Evolutionary conservation across 92 coral and sea anemone species (phyloP), one percentile per base, ranked within the genome.

Genomic region (Epizoanthus ramosus): DNA sequence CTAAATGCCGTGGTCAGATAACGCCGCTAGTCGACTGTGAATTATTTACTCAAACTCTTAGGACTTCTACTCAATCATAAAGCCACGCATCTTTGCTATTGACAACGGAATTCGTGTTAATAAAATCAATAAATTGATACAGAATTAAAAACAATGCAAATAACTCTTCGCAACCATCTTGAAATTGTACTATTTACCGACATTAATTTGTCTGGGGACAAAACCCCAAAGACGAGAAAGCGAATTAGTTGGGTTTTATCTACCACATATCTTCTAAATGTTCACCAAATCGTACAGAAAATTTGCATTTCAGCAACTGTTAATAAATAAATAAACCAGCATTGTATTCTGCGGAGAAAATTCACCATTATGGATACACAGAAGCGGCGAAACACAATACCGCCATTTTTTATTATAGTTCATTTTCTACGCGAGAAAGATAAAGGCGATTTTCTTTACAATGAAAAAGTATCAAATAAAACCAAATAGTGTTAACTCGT

Each of bases 241-340:
- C 53, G 24, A 19, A 59, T 59, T 60, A 76, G 57, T 22, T 24
- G 41, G 59, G 43, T 61, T 77, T 77, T 77, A 77, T 63, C 82
- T 63, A 22, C 69, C 82, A 77, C 71, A 77, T 59, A 77, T 77
- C 82, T 77, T 3, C 17, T 77, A 77, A 77, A 39, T 33, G 53
- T 16, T 39, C 22, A n/a, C 56, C 31, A 75, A 37, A 19, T 61
- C 66, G 41, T 71, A 33, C n/a, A 35, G 63, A 39, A 77, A 77
- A 77, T 77, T 77, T 77, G 71, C 82, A 77, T 77, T 77, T 63
- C 31, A 61, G 25, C 58, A 33, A 37, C 82, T n/a, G 25, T 5
- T 60, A 60, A 77, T 77, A 13, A 77, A 76, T 39, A 59, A 76
- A 24, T 63, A 77, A 77, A 77, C 70, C 82, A 63, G 47, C 53